Evolutionary conservation across 2,113 vertebrate species (phyloP).

Genomic region (Miniopterus natalensis): DNA sequence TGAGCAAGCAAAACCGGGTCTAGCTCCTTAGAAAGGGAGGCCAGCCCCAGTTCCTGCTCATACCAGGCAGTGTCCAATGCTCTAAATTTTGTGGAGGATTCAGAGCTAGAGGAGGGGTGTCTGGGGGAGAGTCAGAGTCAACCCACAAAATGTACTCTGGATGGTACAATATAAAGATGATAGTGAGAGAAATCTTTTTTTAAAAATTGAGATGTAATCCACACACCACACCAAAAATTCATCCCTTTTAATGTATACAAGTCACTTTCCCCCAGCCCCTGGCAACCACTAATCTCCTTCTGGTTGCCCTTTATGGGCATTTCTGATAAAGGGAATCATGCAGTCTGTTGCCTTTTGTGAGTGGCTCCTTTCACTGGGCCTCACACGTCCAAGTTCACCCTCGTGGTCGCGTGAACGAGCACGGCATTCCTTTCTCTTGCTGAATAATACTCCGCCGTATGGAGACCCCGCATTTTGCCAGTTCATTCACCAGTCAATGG

Average conservation of each 20-base stretch:
- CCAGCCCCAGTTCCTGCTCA: neutral
- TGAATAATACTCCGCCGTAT: neutral
- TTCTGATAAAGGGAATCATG: neutral
- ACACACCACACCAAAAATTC: neutral
- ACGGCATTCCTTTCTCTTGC: neutral
- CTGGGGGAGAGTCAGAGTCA: slow-evolving; percentile 1
- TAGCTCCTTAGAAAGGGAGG: slow-evolving; percentile 20
- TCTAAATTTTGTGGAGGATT: neutral
- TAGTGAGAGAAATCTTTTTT: neutral
- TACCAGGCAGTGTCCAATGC: neutral
- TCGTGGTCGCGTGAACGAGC: neutral
- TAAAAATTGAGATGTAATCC: neutral
- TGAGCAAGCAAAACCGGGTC: neutral
- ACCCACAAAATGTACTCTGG: slow-evolving; percentile 9
- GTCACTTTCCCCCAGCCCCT: neutral
- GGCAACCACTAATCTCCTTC: neutral
- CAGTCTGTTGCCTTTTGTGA: neutral
- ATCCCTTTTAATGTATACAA: neutral
- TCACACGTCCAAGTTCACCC: neutral
- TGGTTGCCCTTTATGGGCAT: neutral
- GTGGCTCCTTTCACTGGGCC: neutral
- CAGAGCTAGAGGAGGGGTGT: neutral
- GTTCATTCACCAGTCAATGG: neutral
- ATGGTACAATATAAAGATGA: neutral
- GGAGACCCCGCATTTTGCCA: neutral